Evolutionary conservation across 2,113 vertebrate species (phyloP).

Genomic region (Ramphastos sulfuratus): DNA sequence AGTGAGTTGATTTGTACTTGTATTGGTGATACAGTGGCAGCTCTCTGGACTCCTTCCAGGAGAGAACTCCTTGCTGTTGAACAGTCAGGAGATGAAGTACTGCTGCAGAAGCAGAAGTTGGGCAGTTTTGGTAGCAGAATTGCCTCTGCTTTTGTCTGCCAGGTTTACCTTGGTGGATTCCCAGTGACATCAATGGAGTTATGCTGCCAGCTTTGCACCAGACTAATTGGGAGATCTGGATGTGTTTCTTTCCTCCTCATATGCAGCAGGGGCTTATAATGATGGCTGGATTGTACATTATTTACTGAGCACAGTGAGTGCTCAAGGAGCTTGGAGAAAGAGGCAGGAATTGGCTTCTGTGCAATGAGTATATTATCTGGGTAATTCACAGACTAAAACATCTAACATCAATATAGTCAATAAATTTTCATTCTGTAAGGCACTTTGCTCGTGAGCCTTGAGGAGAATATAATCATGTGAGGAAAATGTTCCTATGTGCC

Average conservation of each 20-base stretch:
- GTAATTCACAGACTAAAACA: not conserved
- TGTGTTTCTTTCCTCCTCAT: not conserved
- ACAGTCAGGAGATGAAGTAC: not conserved
- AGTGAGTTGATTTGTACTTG: not conserved
- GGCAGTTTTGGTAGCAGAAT: not conserved
- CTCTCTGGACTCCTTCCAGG: slow-evolving; percentile 29
- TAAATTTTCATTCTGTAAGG: slow-evolving; percentile 50
- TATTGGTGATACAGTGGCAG: not conserved
- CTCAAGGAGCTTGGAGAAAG: not conserved
- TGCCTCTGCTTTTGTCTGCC: not conserved
- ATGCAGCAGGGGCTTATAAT: not conserved
- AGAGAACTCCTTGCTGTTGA: not conserved
- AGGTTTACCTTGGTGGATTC: not conserved
- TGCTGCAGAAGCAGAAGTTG: not conserved
- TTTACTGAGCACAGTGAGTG: slow-evolving; percentile 10
- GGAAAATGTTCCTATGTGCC: accelerated
- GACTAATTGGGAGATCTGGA: not conserved
- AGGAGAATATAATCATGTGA: not conserved
- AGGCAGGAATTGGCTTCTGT: not conserved
- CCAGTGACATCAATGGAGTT: not conserved
- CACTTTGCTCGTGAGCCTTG: not conserved
- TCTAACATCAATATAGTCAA: slow-evolving; percentile 24
- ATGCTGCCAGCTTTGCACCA: not conserved
- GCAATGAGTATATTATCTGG: slow-evolving; percentile 30
- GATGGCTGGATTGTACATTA: slow-evolving; percentile 43